Conservation (phyloP, 2,888 invertebrate species). For the Caenorhabditis panamensis region DNA sequence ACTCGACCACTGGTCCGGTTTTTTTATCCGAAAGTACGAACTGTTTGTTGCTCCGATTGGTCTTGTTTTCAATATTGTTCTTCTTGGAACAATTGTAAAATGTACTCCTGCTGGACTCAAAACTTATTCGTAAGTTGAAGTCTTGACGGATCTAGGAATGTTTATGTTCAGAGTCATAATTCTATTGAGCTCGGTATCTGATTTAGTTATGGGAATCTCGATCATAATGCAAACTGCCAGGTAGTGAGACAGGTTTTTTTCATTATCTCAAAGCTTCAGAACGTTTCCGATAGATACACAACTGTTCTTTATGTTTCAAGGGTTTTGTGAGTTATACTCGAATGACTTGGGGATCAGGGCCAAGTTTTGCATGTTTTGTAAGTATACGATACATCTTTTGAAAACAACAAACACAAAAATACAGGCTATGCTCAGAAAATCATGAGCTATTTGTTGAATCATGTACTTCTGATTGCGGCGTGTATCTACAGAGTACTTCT, state of each 20-base stretch:
- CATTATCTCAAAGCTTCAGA: neutral
- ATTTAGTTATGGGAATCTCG: neutral
- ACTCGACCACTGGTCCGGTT: neutral
- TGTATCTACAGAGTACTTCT: slow-evolving; percentile 15
- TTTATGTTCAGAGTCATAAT: neutral
- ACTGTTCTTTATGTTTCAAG: neutral
- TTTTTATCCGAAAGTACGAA: neutral
- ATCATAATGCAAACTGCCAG: neutral
- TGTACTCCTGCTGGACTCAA: neutral
- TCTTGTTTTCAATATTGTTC: neutral
- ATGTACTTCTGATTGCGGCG: neutral
- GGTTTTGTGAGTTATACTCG: neutral
- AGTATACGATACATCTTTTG: no score
- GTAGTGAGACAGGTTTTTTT: neutral
- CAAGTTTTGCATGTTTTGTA: slow-evolving; percentile 3
- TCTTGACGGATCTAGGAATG: no score
- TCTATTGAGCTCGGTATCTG: neutral
- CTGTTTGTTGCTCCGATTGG: neutral
- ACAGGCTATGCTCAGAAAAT: slow-evolving; percentile 6
- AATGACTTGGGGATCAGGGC: neutral
- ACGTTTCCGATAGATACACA: neutral
- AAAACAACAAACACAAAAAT: no score
- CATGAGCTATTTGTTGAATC: slow-evolving; percentile 3
- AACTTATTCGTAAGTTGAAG: neutral
- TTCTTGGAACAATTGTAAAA: neutral